Evolutionary conservation across 2,797 vertebrate genomes (phyloP).

Genomic region (Prunella strophiata): DNA sequence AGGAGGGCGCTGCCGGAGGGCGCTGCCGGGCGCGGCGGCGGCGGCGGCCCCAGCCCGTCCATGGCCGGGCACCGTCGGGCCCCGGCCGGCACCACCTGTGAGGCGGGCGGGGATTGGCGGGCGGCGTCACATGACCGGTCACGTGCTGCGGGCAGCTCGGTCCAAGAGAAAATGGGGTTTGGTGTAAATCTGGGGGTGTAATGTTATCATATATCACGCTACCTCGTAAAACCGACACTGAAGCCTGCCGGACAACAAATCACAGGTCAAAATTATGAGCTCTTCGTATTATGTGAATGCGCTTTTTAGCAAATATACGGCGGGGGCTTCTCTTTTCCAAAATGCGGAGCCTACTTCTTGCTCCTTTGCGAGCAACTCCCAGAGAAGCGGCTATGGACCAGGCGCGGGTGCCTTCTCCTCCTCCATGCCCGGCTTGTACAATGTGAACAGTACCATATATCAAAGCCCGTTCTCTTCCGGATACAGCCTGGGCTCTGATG

Average conservation of each 20-base stretch:
- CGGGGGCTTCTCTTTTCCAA: slow-evolving; percentile 87
- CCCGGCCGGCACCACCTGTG: slow-evolving; percentile 80
- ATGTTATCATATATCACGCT: slow-evolving; percentile 98
- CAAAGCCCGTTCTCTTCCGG: slow-evolving; percentile 83
- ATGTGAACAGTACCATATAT: slow-evolving; percentile 85
- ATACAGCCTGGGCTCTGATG: slow-evolving; percentile 83
- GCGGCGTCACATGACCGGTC: slow-evolving; percentile 83
- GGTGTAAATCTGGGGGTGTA: slow-evolving; percentile 97
- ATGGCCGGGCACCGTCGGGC: slow-evolving; percentile 67
- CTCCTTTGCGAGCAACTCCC: slow-evolving; percentile 84
- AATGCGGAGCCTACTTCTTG: slow-evolving; percentile 87
- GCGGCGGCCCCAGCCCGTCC: slow-evolving; percentile 28
- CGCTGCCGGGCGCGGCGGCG: not conserved
- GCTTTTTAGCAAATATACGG: slow-evolving; percentile 93
- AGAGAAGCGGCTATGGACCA: slow-evolving; percentile 84
- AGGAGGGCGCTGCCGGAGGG: not conserved
- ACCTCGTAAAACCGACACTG: slow-evolving; percentile 98
- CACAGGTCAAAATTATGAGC: slow-evolving; percentile 96
- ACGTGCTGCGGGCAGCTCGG: slow-evolving; percentile 87
- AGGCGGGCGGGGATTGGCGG: slow-evolving; percentile 85
- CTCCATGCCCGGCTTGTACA: slow-evolving; percentile 86
- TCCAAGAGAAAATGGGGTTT: slow-evolving; percentile 94
- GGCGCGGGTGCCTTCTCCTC: slow-evolving; percentile 82
- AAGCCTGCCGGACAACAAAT: slow-evolving; percentile 97
- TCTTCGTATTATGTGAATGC: slow-evolving; percentile 94